Percentiles rank a stretch among this genome's conserved stretches.
These are phyloP conservation scores for Ashinkailepas kermadecensis DNA, from an alignment of 2,888 invertebrate genomes.

Conservation along the genomic window DNA sequence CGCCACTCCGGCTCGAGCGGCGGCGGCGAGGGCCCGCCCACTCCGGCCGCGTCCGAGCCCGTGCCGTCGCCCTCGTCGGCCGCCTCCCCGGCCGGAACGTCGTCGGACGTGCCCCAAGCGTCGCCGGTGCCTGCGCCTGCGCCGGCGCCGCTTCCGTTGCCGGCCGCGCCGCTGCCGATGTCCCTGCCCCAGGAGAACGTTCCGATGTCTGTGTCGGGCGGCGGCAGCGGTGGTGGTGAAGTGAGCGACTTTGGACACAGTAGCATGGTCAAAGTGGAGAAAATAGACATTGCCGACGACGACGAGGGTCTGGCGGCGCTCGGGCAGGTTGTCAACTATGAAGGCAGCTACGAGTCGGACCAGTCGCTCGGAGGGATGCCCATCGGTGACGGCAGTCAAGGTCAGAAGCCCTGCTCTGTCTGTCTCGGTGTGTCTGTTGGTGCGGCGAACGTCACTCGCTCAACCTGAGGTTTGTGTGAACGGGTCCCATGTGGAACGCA, in stretches of 20 bases:
- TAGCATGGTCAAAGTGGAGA: conserved; percentile 5
- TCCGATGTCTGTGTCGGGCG: too few species aligned
- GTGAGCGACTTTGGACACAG: not conserved
- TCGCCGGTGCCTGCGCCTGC: too few species aligned
- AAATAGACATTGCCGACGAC: conserved; percentile 6
- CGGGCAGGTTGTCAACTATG: not conserved
- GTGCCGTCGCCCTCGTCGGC: not conserved
- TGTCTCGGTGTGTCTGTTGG: too few species aligned
- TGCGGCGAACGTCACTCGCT: too few species aligned
- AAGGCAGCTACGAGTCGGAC: not conserved
- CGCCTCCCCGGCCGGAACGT: not conserved
- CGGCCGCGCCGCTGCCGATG: too few species aligned
- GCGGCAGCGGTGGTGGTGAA: not conserved
- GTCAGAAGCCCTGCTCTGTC: not conserved
- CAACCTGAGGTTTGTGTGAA: too few species aligned
- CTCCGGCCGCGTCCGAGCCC: not conserved
- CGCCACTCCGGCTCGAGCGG: conserved; percentile 2
- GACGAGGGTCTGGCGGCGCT: conserved; percentile 7
- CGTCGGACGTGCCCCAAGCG: not conserved
- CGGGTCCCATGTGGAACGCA: too few species aligned
- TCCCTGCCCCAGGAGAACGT: too few species aligned
- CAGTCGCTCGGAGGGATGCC: conserved; percentile 4
- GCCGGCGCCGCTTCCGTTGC: too few species aligned
- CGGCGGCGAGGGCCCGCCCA: not conserved
- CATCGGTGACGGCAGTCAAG: not conserved